These are phyloP conservation scores for Acholoe squamosa DNA, from an alignment of 2,888 invertebrate genomes.

Conservation along the genomic window DNA sequence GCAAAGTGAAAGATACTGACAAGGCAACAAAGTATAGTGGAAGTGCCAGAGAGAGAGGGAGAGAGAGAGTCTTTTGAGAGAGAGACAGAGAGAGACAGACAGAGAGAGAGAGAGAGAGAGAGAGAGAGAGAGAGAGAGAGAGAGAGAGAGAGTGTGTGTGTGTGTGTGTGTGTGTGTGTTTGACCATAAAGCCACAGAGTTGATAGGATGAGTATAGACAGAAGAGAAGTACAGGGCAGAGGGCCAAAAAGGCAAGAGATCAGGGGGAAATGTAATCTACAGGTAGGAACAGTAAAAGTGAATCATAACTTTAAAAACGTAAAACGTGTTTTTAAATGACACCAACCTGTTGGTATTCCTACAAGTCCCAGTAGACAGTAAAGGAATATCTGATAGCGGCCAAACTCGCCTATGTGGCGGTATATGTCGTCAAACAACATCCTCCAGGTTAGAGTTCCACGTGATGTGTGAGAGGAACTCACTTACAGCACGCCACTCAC, in stretches of 20 bases:
- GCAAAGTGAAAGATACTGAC: no score
- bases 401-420: constrained; percentile 67
- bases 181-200: no score
- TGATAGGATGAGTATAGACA: no score
- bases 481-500: no score
- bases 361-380: constrained; percentile 67
- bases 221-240: no score
- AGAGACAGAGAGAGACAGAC: constrained; percentile 46
- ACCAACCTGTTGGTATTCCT: constrained; percentile 67
- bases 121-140: constrained; percentile 63
- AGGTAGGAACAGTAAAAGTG: no score
- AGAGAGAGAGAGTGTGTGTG: constrained; percentile 49
- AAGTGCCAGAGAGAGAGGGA: constrained; percentile 50
- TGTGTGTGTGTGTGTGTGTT: no score
- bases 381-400: constrained; percentile 66
- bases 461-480: not conserved
- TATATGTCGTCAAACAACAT: constrained; percentile 69
- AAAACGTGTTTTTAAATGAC: no score
- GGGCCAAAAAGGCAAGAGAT: no score
- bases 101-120: constrained; percentile 57
- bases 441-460: not conserved
- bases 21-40: constrained; percentile 39
- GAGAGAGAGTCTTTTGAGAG: constrained; percentile 53
- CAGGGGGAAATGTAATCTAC: no score
- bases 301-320: no score